Evolutionary conservation across 2,797 vertebrate genomes (phyloP), one percentile per base, ranked within the genome.

Genomic region (Enteromius paludinosus): DNA sequence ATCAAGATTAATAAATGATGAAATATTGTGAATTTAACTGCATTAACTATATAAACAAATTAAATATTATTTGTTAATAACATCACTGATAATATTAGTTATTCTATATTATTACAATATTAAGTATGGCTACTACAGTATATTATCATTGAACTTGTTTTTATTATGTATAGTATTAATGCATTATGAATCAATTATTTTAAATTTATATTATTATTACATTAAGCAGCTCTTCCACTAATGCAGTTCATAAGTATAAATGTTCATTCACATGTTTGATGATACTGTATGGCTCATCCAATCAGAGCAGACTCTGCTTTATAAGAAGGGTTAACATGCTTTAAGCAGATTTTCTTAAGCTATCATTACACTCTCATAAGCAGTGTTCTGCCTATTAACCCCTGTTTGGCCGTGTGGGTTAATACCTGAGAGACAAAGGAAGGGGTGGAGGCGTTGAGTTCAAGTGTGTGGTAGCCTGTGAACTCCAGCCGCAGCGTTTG

Each of bases 341-440:
- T 69, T 61, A 79, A 49, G 68, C 75, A 33, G 59, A 68, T 79
- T 81, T 81, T 38, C 79, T 79, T 62, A 81, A 75, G 68, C 59
- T 71, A 56, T 59, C 17, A 28, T 88, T 86, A 70, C 30, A n/a
- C 59, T 41, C 52, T 77, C 72, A 65, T 76, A 45, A 79, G 66
- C 68, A 15, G 45, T 23, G 54, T 70, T 82, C 9, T 52, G 56
- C 64, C 75, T 72, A 64, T 83, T 84, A 86, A 87, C 80, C 85
- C 52, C 41, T 71, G 74, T 61, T 74, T 56, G 75, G 25, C 69
- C 15, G 7, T 72, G 12, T 41, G 47, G 25, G 66, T 78, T 62
- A 52, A 33, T 72, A 30, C 45, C 71, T 38, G 14, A 17, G 61
- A 77, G 56, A 86, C 66, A 82, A 84, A 85, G 69, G 35, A 61